Evolutionary conservation across 92 coral and sea anemone species (phyloP).

Genomic region (Chrysogorgia sp.): DNA sequence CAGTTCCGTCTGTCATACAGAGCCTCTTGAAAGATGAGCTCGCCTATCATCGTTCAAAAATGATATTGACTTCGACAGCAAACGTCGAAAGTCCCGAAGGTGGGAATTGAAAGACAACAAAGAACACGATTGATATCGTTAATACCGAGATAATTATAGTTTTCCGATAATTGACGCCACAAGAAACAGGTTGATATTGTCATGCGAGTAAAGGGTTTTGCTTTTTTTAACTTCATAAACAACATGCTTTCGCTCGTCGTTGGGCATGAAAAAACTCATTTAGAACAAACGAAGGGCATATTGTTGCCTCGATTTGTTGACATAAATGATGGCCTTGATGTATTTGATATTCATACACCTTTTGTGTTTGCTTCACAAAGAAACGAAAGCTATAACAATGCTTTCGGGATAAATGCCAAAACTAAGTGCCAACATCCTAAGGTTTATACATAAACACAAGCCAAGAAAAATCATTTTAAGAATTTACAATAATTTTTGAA

Average conservation of each 20-base stretch:
- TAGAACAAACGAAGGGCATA: not conserved
- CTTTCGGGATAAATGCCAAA: not conserved
- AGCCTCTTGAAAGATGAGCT: constrained; percentile 32
- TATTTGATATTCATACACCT: not conserved
- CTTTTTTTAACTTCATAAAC: too few species aligned
- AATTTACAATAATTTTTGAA: too few species aligned
- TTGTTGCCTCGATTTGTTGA: not conserved
- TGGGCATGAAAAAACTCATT: not conserved
- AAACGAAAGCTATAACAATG: constrained; percentile 4
- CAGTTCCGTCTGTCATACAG: constrained; percentile 43
- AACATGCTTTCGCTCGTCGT: too few species aligned
- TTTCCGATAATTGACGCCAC: constrained; percentile 26
- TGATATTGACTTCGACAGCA: constrained; percentile 41
- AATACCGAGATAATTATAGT: constrained; percentile 17
- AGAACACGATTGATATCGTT: constrained; percentile 11
- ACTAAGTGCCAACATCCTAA: constrained; percentile 1
- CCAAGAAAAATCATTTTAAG: too few species aligned
- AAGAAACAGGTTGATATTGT: not conserved
- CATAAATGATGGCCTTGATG: constrained; percentile 7
- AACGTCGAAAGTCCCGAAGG: constrained; percentile 15
- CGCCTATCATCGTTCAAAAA: constrained; percentile 22
- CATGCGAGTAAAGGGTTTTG: not conserved
- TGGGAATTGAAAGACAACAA: constrained; percentile 30
- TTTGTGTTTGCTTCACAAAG: constrained; percentile 15
- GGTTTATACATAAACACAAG: too few species aligned